Evolutionary conservation across 2,888 invertebrate species (phyloP), one percentile per base, ranked within the genome.

Genomic region (Dusona sp.): DNA sequence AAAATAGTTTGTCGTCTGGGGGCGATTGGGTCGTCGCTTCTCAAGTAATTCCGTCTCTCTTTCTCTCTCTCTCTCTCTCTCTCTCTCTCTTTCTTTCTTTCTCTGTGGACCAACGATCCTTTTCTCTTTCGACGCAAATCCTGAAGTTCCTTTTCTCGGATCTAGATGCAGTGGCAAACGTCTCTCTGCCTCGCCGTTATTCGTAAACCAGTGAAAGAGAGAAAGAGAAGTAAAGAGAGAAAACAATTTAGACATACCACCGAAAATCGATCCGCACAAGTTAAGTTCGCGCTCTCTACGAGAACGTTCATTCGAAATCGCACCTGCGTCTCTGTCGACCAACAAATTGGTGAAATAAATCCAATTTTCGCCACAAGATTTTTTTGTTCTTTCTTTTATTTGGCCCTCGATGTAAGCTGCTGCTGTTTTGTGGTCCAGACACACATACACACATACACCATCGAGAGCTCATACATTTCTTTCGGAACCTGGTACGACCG

Each of bases 181-280:
- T 85, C 80, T 83, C 64, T 77, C n/a, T 22, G 77, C 22, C 78
- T 81, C 68, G 42, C 48, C 22, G 64, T 81, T 81, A 67, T 81
- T 80, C 73, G 64, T n/a, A 67, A 79, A 54, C 51, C 51, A 36
- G 73, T 65, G 29, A 29, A 38, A 68, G 9, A 64, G 51, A 51
- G 22, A 64, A 22, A 73, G 13, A 73, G 65, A 73, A 67, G 51
- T n/a, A 67, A 42, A 64, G 45, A 22, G 87, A 65, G 57, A 84
- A 72, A 86, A 85, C 91, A 92, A 92, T 92, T 92, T 92, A 92
- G 91, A 92, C 91, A 91, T 92, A 91, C 91, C 91, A 88, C 88
- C 88, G 90, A 89, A 75, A 89, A 89, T 89, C 89, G 89, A 89
- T 89, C 83, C 84, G 88, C 83, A 88, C 89, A 84, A 87, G 88